These are phyloP conservation scores for Drosophila cracens DNA, from an alignment of 2,888 invertebrate genomes.

Conservation along the genomic window DNA sequence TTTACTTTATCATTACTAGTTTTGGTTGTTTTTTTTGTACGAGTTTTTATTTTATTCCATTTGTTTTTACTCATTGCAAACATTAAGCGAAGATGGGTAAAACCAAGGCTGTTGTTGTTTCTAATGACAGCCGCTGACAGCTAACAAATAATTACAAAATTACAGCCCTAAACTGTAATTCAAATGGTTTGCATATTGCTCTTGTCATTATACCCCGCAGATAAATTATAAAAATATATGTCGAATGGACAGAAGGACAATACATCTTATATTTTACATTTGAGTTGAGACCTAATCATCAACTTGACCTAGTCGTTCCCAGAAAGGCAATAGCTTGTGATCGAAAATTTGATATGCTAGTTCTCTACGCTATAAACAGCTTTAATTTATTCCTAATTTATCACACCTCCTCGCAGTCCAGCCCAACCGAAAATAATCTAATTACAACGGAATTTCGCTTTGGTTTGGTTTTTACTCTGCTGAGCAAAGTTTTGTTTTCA, in stretches of 20 bases:
- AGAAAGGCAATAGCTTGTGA: not conserved
- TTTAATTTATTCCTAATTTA: constrained; percentile 1
- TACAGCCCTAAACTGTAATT: constrained; percentile 36
- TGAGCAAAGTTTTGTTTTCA: constrained; percentile 8
- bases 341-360: not conserved
- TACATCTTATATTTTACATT: not conserved
- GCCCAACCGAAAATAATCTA: constrained; percentile 3
- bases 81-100: constrained; percentile 38
- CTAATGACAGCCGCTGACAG: constrained; percentile 56
- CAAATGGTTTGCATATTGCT: constrained; percentile 37
- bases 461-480: not conserved
- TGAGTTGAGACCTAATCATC: too few relatives aligned
- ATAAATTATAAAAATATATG: not conserved
- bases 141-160: constrained; percentile 37
- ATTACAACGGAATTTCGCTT: constrained; percentile 3
- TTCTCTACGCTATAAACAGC: not conserved
- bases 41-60: constrained; percentile 12
- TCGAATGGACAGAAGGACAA: not conserved
- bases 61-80: constrained; percentile 38
- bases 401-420: not conserved
- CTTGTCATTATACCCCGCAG: constrained; percentile 8
- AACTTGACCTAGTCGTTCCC: not conserved
- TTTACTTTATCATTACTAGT: constrained; percentile 5
- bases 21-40: constrained; percentile 12
- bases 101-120: constrained; percentile 54